Base-by-base conservation (phyloP, 2,797 vertebrate genomes). In the Catharus ustulatus region DNA sequence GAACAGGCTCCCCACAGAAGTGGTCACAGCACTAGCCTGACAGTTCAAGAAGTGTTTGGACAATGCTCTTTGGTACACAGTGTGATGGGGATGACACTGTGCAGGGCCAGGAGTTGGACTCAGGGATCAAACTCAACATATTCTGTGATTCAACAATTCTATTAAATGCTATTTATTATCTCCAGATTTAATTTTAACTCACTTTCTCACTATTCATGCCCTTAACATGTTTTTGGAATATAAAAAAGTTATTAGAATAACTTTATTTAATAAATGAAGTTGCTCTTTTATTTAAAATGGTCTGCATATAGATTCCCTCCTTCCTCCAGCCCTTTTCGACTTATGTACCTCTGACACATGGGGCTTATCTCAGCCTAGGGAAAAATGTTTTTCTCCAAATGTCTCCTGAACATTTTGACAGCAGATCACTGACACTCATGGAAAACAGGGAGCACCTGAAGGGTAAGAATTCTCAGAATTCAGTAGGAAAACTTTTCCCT, bases 381-480 rank as follows among this genome's bases (percentile, higher is more conserved):
- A n/a, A 92, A 92, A 92, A 69, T n/a, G 1, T 36, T 76, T 84
- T 82, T 52, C 23, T 84, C 72, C 66, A 55, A 75, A 13, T 4
- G 1, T 14, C 24, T 84, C 77, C 48, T 64, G 68, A 94, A 90
- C 84, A 87, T 79, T 75, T 87, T 89, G 84, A 66, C 66, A 94
- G 76, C 34, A 74, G 43, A 49, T 95, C 52, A 76, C 18, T 62
- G 55, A 69, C 66, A 61, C 66, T 77, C 34, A n/a, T 51, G 45
- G 67, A 89, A 80, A 93, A 86, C 12, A 79, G 11, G 58, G 80
- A 93, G 66, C 32, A 93, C 69, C 46, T 68, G 78, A 84, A 87
- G 54, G 48, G 52, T 72, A 91, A 93, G 61, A 94, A 89, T 92
- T 91, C 64, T 83, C 79, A 93, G 48, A 91, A 86, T 85, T 87